phyloP scores from a whole-genome alignment of 2,113 vertebrate genomes.

The Ciconia stormi region DNA sequence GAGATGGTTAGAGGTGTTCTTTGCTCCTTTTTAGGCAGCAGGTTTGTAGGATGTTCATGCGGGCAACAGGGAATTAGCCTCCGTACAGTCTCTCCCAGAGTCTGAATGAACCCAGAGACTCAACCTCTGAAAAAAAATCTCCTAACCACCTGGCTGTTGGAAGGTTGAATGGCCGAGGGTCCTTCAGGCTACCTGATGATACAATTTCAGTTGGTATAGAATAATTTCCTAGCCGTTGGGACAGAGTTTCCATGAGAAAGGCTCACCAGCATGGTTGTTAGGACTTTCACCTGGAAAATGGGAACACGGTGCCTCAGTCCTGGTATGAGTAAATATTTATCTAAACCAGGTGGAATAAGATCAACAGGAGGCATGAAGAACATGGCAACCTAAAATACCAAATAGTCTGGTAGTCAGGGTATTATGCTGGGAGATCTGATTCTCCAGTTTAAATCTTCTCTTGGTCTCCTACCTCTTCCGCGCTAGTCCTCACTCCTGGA shows the following conservation, averaged over 20 bases:
- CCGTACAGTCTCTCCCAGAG: not conserved
- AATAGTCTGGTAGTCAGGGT: not conserved
- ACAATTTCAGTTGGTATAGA: not conserved
- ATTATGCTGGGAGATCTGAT: not conserved
- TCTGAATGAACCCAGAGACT: not conserved
- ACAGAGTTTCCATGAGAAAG: not conserved
- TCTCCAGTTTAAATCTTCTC: not conserved
- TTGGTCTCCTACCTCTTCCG: not conserved
- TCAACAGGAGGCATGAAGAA: conserved; percentile 28
- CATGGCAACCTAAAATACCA: conserved; percentile 1
- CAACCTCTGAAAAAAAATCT: not conserved
- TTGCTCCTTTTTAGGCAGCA: not conserved
- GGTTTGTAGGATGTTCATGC: not conserved
- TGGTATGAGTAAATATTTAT: conserved; percentile 62
- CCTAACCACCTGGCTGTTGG: not conserved
- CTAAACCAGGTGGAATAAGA: conserved; percentile 53
- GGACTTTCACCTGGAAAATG: conserved; percentile 52
- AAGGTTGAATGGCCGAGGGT: not conserved
- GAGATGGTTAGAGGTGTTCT: not conserved
- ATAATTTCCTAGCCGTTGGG: fast-evolving
- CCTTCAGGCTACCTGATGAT: not conserved
- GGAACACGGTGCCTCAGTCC: conserved; percentile 35
- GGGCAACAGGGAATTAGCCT: not conserved
- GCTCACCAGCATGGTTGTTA: not conserved
- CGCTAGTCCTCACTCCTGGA: not conserved